A percentile compares a stretch with the other conserved stretches of the same genome.
Conservation (phyloP, 2,113 vertebrate genomes). For the Anas platyrhynchos region DNA sequence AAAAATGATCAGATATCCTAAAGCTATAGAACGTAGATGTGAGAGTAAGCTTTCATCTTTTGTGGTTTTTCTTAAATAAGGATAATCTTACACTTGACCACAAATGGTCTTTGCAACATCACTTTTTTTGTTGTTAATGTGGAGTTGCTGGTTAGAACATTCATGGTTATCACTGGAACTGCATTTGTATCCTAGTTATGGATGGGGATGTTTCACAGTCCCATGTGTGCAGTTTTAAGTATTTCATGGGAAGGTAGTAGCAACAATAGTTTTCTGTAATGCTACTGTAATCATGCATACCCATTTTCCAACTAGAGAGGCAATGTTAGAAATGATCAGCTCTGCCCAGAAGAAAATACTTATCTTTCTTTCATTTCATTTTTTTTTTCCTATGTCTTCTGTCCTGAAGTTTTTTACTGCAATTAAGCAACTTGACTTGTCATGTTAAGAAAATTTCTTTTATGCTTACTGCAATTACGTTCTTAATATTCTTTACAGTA, state of each 20-base stretch:
- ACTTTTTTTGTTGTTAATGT: not conserved
- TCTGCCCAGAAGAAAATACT: not conserved
- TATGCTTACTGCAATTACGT: not conserved
- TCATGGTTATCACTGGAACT: not conserved
- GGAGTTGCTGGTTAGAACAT: not conserved
- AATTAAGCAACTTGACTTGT: not conserved
- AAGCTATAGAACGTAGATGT: not conserved
- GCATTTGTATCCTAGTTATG: not conserved
- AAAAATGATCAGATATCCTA: not conserved
- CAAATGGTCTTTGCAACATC: not conserved
- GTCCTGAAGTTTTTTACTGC: not conserved
- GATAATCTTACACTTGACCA: not conserved
- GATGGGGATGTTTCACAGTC: not conserved
- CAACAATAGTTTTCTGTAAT: not conserved
- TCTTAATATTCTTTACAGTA: not conserved
- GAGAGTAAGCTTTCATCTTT: not conserved
- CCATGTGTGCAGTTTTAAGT: not conserved
- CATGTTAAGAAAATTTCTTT: not conserved
- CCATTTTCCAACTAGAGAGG: not conserved
- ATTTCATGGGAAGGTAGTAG: not conserved
- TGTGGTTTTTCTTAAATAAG: not conserved
- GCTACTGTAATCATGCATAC: not conserved
- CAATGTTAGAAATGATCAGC: not conserved
- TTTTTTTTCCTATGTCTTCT: not conserved
- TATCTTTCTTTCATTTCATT: not conserved